phyloP scores from a whole-genome alignment of 1,140 invertebrate species.

The Coptotermes formosanus region DNA sequence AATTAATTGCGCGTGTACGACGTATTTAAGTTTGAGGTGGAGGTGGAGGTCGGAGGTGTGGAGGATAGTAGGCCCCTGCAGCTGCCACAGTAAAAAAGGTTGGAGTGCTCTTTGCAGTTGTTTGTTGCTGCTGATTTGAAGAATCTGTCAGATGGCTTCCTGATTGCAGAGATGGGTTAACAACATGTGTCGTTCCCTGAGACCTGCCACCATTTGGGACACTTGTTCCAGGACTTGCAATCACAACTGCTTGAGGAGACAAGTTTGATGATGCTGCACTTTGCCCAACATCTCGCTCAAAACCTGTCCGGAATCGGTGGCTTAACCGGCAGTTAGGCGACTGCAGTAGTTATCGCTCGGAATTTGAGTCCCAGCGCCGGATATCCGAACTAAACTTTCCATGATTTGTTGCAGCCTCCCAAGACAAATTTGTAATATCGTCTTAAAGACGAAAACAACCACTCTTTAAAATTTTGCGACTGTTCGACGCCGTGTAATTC shows the following conservation, averaged over 20 bases:
- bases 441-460: too few relatives aligned
- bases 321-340: too few relatives aligned
- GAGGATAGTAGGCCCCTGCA: conserved; percentile 31
- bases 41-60: conserved; percentile 37
- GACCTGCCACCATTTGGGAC: not conserved
- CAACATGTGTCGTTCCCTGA: not conserved
- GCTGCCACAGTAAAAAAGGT: conserved; percentile 31
- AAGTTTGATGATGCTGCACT: not conserved
- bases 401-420: too few relatives aligned
- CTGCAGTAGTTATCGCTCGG: too few relatives aligned
- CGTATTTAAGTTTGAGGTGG: conserved; percentile 26
- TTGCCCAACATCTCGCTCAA: too few relatives aligned
- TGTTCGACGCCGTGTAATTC: too few relatives aligned
- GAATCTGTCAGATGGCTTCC: conserved; percentile 7
- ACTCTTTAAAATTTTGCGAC: too few relatives aligned
- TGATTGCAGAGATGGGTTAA: not conserved
- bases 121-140: conserved; percentile 2
- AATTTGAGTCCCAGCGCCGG: too few relatives aligned
- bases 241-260: conserved; percentile 16
- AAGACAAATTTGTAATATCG: too few relatives aligned
- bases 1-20: conserved; percentile 2
- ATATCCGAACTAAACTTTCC: too few relatives aligned
- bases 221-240: not conserved
- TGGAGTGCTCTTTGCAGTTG: conserved; percentile 27
- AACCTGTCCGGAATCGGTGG: too few relatives aligned